Evolutionary conservation across 2,113 vertebrate species (phyloP).

Genomic region (Morone saxatilis): DNA sequence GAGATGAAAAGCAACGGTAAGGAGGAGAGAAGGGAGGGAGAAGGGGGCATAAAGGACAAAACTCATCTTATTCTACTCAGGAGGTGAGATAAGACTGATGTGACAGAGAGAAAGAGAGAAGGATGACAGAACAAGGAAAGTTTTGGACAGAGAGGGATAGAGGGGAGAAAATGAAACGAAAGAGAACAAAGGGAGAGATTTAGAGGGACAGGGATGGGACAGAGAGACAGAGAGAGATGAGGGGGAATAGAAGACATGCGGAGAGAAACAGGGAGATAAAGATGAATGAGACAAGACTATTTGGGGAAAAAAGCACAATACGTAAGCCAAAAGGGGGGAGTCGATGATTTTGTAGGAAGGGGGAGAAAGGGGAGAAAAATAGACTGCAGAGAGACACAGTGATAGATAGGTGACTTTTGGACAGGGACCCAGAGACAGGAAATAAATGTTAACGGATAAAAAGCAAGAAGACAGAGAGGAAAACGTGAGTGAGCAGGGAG

Average conservation of each 20-base stretch:
- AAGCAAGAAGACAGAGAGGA: not conserved
- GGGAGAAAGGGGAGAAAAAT: not conserved
- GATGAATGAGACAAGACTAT: constrained; percentile 27
- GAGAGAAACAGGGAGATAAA: constrained; percentile 47
- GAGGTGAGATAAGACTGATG: constrained; percentile 26
- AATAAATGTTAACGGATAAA: constrained; percentile 46
- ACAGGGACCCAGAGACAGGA: constrained; percentile 5
- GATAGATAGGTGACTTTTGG: constrained; percentile 34
- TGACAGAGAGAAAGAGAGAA: constrained; percentile 6
- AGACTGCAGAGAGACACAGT: not conserved
- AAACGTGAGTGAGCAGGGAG: constrained; percentile 1
- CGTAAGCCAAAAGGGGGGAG: not conserved
- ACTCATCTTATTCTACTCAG: constrained; percentile 36
- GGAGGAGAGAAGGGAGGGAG: not conserved
- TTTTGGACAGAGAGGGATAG: constrained; percentile 30
- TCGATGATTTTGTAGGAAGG: constrained; percentile 8
- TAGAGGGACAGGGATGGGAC: constrained; percentile 58
- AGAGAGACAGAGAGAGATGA: constrained; percentile 78
- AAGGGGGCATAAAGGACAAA: not conserved
- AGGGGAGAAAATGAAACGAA: constrained; percentile 15
- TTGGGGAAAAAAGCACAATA: not conserved
- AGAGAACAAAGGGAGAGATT: constrained; percentile 73
- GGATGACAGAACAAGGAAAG: not conserved
- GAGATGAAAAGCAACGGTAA: not conserved
- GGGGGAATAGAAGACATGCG: constrained; percentile 33